Percentiles rank a stretch among this genome's conserved stretches.
Conservation (phyloP, 2,797 vertebrate species). For the Glossophaga mutica region DNA sequence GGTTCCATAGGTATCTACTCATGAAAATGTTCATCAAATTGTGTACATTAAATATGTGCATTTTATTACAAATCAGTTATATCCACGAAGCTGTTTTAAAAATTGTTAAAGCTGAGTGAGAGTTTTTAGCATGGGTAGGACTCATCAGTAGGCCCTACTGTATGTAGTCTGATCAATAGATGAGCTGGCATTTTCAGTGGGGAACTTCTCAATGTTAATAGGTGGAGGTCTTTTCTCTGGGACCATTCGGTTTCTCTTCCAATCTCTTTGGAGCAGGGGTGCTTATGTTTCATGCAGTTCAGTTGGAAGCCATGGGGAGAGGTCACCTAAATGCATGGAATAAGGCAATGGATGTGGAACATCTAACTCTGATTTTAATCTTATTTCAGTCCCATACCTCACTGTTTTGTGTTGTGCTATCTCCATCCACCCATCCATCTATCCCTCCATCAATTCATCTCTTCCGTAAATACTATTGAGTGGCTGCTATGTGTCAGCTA, state of each 20-base stretch:
- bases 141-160: not conserved
- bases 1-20: not conserved
- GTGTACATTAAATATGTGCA: not conserved
- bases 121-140: not conserved
- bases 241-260: not conserved
- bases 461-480: not conserved
- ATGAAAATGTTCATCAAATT: not conserved
- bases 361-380: not conserved
- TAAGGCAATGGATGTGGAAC: not conserved
- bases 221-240: not conserved
- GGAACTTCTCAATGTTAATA: not conserved
- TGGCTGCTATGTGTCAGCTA: not conserved
- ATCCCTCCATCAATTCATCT: not conserved
- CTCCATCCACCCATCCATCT: not conserved
- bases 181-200: not conserved
- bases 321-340: not conserved
- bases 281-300: not conserved
- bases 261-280: not conserved
- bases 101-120: not conserved
- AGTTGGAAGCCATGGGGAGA: not conserved
- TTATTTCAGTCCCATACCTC: not conserved
- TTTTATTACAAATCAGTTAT: not conserved
- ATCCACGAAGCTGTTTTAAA: not conserved
- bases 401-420: not conserved
- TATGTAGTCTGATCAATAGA: not conserved